Conservation (phyloP, 2,113 vertebrate species). For the Esox niger region DNA sequence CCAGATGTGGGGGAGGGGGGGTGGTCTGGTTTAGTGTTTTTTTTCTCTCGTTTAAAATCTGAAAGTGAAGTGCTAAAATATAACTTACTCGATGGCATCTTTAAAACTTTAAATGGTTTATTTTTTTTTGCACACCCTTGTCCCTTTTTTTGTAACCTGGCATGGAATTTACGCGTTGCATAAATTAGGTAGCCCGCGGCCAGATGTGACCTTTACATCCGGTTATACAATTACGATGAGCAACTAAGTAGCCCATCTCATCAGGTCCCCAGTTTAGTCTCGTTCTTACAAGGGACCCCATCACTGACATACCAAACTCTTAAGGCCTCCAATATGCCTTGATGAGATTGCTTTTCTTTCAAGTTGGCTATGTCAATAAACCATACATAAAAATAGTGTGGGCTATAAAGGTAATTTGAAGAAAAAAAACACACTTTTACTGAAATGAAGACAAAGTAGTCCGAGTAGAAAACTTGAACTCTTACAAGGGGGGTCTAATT, state of each 20-base stretch:
- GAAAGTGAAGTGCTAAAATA: not conserved
- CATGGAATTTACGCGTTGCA: slow-evolving; percentile 29
- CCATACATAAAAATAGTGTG: too few species aligned
- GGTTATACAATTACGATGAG: slow-evolving; percentile 58
- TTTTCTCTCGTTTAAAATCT: slow-evolving; percentile 16
- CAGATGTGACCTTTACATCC: slow-evolving; percentile 69
- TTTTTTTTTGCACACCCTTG: too few species aligned
- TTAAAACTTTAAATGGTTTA: not conserved
- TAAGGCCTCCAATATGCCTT: not conserved
- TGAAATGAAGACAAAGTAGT: too few species aligned
- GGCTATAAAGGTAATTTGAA: too few species aligned
- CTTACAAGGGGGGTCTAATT: too few species aligned
- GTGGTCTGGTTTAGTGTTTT: slow-evolving; percentile 24
- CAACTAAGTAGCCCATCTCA: not conserved
- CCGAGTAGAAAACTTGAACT: too few species aligned
- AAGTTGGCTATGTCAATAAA: too few species aligned
- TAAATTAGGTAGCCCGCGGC: slow-evolving; percentile 45
- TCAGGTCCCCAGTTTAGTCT: not conserved
- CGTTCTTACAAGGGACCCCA: not conserved
- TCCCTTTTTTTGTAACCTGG: slow-evolving; percentile 1
- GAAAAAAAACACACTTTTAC: too few species aligned
- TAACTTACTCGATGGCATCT: not conserved
- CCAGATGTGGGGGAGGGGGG: slow-evolving; percentile 78
- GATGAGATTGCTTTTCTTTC: too few species aligned
- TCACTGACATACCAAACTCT: not conserved